Evolutionary conservation across 2,888 invertebrate genomes (phyloP).

Genomic region (Clanis bilineata): DNA sequence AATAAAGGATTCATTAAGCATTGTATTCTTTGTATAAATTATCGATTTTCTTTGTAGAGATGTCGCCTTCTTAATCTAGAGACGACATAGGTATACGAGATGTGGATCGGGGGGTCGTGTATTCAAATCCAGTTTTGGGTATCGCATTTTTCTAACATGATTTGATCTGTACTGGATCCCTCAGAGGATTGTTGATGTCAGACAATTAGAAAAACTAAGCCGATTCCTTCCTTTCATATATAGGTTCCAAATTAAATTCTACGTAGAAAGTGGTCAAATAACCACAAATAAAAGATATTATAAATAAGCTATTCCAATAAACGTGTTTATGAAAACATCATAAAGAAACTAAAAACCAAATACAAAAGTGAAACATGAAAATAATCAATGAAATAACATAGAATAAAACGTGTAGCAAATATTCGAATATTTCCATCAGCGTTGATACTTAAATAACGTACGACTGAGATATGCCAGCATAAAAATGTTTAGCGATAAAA

Average conservation of each 20-base stretch:
- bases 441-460: conserved; percentile 49
- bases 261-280: background rate
- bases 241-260: background rate
- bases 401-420: conserved; percentile 24
- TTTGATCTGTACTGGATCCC: too few species aligned
- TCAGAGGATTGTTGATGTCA: too few species aligned
- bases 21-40: background rate
- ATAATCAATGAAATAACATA: conserved; percentile 13
- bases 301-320: background rate
- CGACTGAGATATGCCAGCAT: conserved; percentile 57
- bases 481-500: conserved; percentile 71
- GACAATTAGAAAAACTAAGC: too few species aligned
- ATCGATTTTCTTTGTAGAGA: too few species aligned
- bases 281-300: background rate
- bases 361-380: background rate
- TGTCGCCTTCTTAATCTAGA: too few species aligned
- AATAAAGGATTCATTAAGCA: background rate
- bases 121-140: too few species aligned
- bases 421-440: conserved; percentile 30
- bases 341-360: background rate
- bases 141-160: too few species aligned
- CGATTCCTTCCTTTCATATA: too few species aligned
- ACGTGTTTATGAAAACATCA: background rate
- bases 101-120: too few species aligned
- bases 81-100: too few species aligned